Evolutionary conservation across 2,888 invertebrate species (phyloP).

Genomic region (Glyphotaelius pellucidus): DNA sequence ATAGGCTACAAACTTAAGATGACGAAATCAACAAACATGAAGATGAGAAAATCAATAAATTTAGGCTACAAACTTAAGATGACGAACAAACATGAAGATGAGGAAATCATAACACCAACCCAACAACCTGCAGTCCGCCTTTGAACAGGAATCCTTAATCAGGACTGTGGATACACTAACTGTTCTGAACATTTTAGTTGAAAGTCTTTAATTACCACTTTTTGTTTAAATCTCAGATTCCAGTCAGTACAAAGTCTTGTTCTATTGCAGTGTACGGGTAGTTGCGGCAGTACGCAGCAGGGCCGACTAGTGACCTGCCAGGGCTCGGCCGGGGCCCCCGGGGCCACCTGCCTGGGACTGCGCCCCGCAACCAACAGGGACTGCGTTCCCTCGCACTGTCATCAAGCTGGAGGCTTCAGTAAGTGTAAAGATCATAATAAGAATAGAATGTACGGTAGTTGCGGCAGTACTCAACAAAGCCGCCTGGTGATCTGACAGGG

Average conservation of each 20-base stretch:
- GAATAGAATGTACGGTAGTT: slow-evolving; percentile 71
- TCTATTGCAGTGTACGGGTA: slow-evolving; percentile 72
- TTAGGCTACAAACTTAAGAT: too few species aligned
- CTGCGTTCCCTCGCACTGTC: slow-evolving; percentile 64
- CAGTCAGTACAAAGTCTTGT: background rate
- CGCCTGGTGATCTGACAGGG: slow-evolving; percentile 76
- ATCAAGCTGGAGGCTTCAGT: slow-evolving; percentile 59
- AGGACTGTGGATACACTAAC: too few species aligned
- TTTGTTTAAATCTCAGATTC: background rate
- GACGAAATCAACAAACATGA: too few species aligned
- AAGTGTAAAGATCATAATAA: slow-evolving; percentile 36
- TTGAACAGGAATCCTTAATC: too few species aligned
- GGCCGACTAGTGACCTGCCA: slow-evolving; percentile 77
- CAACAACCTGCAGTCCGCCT: too few species aligned
- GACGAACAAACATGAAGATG: too few species aligned
- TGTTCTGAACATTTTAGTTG: too few species aligned
- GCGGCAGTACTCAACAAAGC: slow-evolving; percentile 76
- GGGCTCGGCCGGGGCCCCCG: slow-evolving; percentile 69
- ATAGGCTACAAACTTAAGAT: too few species aligned
- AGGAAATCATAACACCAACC: too few species aligned
- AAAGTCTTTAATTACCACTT: too few species aligned
- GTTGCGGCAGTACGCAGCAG: slow-evolving; percentile 76
- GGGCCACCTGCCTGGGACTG: slow-evolving; percentile 72
- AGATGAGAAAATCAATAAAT: too few species aligned
- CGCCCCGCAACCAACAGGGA: slow-evolving; percentile 66